Conservation (phyloP, 2,113 vertebrate genomes). For the Danionella cerebrum region DNA sequence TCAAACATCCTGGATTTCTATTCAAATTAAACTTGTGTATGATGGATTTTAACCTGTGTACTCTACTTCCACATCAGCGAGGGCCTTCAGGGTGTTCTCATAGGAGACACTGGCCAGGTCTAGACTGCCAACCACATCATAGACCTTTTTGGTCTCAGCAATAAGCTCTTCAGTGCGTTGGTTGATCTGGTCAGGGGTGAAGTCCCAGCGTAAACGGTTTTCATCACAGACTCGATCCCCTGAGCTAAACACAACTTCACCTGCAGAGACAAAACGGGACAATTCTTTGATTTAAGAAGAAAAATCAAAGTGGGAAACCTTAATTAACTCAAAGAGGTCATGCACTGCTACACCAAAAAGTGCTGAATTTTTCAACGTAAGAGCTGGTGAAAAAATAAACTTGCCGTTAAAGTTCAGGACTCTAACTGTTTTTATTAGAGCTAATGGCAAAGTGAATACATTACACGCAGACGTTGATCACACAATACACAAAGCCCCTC, state of each 20-base stretch:
- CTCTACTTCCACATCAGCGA: constrained; percentile 85
- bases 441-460: no score
- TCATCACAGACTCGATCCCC: constrained; percentile 34
- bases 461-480: no score
- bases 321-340: no score
- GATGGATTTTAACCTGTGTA: constrained; percentile 74
- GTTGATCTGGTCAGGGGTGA: constrained; percentile 72
- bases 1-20: no score
- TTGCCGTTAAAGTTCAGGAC: no score
- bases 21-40: background rate
- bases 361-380: no score
- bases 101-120: constrained; percentile 65
- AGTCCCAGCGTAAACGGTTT: constrained; percentile 81
- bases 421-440: no score
- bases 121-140: constrained; percentile 78
- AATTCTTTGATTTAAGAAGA: background rate
- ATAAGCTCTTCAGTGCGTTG: constrained; percentile 70
- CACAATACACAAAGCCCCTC: no score
- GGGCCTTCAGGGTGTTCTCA: constrained; percentile 79
- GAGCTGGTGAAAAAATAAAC: no score
- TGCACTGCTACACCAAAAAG: no score
- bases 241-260: constrained; percentile 61
- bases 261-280: constrained; percentile 37
- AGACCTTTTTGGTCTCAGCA: constrained; percentile 75
- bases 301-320: no score